Evolutionary conservation across 2,797 vertebrate genomes (phyloP).

Genomic region (Potorous gilbertii): DNA sequence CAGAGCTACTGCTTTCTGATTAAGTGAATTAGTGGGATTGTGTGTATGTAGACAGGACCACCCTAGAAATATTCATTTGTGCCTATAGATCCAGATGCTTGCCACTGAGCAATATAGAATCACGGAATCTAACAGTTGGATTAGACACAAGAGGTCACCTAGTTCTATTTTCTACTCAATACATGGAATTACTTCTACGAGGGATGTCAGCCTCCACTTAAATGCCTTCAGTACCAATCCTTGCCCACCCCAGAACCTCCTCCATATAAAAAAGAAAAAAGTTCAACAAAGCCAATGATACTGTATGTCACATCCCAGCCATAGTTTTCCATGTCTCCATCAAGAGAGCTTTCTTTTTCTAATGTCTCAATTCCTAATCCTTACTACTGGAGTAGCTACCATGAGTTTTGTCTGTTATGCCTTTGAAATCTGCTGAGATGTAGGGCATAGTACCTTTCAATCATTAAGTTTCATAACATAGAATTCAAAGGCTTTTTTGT

Average conservation of each 20-base stretch:
- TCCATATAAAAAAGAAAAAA: background rate
- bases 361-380: background rate
- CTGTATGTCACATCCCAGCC: background rate
- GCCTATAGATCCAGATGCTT: constrained; percentile 11
- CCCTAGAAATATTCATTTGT: constrained; percentile 4
- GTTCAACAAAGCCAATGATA: background rate
- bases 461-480: background rate
- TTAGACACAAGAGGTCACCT: background rate
- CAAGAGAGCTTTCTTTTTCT: background rate
- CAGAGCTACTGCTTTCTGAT: background rate
- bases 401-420: background rate
- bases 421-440: background rate
- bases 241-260: background rate
- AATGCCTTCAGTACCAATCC: background rate
- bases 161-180: background rate
- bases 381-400: background rate
- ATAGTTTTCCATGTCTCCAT: background rate
- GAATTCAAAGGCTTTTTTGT: background rate
- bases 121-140: background rate
- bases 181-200: background rate
- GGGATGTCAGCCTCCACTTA: background rate
- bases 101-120: constrained; percentile 26
- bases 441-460: background rate
- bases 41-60: constrained; percentile 8
- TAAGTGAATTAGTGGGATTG: constrained; percentile 5